Evolutionary conservation across 2,113 vertebrate species (phyloP), one percentile per base, ranked within the genome.

Genomic region (Rostratula benghalensis): DNA sequence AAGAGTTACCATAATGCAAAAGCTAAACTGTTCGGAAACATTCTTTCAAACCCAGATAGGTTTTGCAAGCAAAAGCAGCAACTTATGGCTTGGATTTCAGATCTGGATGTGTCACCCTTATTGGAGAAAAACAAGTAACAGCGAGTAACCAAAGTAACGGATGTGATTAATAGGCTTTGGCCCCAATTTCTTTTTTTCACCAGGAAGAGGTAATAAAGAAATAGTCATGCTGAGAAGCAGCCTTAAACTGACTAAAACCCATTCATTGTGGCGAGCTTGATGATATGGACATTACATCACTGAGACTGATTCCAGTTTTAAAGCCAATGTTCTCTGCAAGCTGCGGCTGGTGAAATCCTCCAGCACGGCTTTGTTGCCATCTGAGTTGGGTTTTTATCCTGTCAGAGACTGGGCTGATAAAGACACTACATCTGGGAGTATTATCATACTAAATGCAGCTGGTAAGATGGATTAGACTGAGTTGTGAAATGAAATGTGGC

Each of bases 151-250:
- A 70, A 67, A 96, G 83, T 93, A 91, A 90, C 16, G 71, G 87
- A 78, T 90, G 51, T 97, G 94, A 97, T 94, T 94, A 94, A 96
- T 86, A 86, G 78, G 18, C 77, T n/a, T 92, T 93, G 95, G 91
- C 61, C 90, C 37, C 11, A 35, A 37, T 68, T 84, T 57, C 0
- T 69, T 45, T 70, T 61, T 71, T 63, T 24, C 50, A 90, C 92
- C n/a, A 85, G 74, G 25, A 94, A 28, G 83, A 82, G 48, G 89
- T 84, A 89, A 82, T 94, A 95, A 94, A 94, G 86, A 85, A 95
- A 56, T 15, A 95, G 50, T 94, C 79, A 69, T 92, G 90, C 82
- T 94, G 93, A 76, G 89, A 94, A 93, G 69, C 87, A 91, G 86
- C 85, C 88, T 93, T 89, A 92, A 82, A 83, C 85, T 68, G 87